Evolutionary conservation across 2,113 vertebrate species (phyloP), one percentile per base, ranked within the genome.

Genomic region (Ptychochromis oligacanthus): DNA sequence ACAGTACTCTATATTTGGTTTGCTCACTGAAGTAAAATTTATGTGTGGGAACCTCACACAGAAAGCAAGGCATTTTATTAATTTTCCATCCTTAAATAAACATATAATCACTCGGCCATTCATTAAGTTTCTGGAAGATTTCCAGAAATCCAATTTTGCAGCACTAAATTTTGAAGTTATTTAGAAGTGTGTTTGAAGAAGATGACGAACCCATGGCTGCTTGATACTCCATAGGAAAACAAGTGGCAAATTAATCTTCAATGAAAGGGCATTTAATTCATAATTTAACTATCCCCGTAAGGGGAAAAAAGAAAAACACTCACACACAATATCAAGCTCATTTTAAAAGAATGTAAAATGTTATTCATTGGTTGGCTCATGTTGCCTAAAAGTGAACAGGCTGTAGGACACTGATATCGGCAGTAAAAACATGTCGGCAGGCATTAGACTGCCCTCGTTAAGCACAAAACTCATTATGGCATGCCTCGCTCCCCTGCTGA

Each of bases 381-480:
- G 83, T 90, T 70, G 82, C 75, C 86, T 86, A 79, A 88, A 86
- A 87, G 81, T 85, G 84, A 91, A 90, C 88, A 91, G 77, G 79
- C 87, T 93, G 84, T 89, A 88, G 60, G 89, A 91, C 89, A 90
- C 57, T 84, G 87, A 90, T 94, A 91, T 93, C 90, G n/a, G 80
- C 86, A 83, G 81, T 89, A 86, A 91, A 93, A 94, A 91, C 86
- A 88, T 90, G 87, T 91, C 76, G 54, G 64, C 80, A 87, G 81
- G 86, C 88, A 89, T 93, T 91, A 89, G 88, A 89, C 86, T 77
- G 72, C 81, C 85, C 81, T 93, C 80, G 88, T 93, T 89, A 91
- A 89, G 89, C 89, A 92, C 77, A 88, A 82, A 95, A 90, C 90
- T 92, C 91, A 94, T 93, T 93, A 93, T 75, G 67, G 72, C 75